Evolutionary conservation across 2,888 invertebrate genomes (phyloP), one percentile per base, ranked within the genome.

Genomic region (Alloplasta piceator): DNA sequence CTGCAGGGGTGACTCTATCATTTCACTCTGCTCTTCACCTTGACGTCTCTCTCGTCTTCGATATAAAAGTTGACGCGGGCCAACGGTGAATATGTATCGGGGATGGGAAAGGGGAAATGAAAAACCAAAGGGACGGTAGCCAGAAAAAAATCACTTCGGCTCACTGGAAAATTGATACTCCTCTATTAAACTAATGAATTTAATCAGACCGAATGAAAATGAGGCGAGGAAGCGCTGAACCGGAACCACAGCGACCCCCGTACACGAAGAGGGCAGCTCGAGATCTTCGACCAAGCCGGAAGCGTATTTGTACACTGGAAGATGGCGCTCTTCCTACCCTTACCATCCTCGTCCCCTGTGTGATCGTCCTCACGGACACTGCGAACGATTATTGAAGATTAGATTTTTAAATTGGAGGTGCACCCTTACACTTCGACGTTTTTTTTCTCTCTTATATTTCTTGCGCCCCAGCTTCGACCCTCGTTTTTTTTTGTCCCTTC

Each of bases 351-450:
- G 10, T n/a, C 38, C 12, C 36, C 56, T 81, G 58, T 55, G 16
- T 5, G 39, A 63, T 36, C 85, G 86, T 88, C 85, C 83, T 67
- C 74, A 81, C 74, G 85, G 86, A 83, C 83, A 85, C 83, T 84
- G 85, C 85, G 88, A 90, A 90, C 91, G 91, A 90, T 91, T 91
- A 91, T 89, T 90, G 91, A 88, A 91, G 92, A 92, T 92, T 92
- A 92, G 92, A 91, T 92, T 92, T 92, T 92, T 92, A 92, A 92
- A 92, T 92, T 91, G 92, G 88, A 90, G 90, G 86, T 89, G 66
- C 81, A 80, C 78, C 82, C 61, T 68, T 36, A 38, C 55, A 56
- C 74, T 72, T 74, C 56, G 83, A 74, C 60, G 79, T 76, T 77
- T 80, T 73, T 83, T 84, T 78, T 26, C 26, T 26, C 26, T 26